Conservation (phyloP, 2,113 vertebrate species). For the Mugil cephalus region DNA sequence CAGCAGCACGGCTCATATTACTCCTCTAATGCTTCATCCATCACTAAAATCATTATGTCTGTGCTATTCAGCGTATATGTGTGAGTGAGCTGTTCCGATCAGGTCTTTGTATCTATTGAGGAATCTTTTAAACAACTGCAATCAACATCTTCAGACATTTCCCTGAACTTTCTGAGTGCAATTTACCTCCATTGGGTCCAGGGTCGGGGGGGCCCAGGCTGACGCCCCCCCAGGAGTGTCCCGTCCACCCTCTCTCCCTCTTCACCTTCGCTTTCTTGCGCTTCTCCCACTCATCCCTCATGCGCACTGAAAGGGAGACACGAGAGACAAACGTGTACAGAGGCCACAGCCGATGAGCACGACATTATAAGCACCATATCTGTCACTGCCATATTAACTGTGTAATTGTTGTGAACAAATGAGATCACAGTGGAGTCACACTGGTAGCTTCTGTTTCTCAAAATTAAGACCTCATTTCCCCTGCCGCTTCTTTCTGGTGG, state of each 20-base stretch:
- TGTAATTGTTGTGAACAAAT: slow-evolving; percentile 31
- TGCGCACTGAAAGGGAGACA: slow-evolving; percentile 68
- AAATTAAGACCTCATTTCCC: slow-evolving; percentile 12
- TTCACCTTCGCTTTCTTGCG: slow-evolving; percentile 88
- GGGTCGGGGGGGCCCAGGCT: slow-evolving; percentile 91
- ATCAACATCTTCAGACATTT: too few relatives aligned
- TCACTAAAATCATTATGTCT: neutral
- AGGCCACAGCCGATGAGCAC: neutral
- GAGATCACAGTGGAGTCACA: slow-evolving; percentile 31
- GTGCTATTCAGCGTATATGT: neutral
- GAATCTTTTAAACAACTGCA: neutral
- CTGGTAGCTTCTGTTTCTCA: slow-evolving; percentile 21
- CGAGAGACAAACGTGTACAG: neutral
- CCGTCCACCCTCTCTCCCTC: slow-evolving; percentile 93
- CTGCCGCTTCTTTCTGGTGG: neutral
- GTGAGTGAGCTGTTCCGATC: neutral
- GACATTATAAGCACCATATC: neutral
- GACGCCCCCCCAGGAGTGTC: slow-evolving; percentile 90
- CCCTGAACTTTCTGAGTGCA: neutral
- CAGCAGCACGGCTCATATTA: slow-evolving; percentile 1
- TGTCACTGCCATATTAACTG: slow-evolving; percentile 26
- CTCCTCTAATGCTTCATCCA: slow-evolving; percentile 15
- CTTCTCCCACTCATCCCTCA: slow-evolving; percentile 90
- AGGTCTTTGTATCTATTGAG: neutral
- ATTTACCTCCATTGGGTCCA: slow-evolving; percentile 92